These are phyloP conservation scores for Cremastobaeus sp. DNA, from an alignment of 2,888 invertebrate species.

Conservation along the genomic window DNA sequence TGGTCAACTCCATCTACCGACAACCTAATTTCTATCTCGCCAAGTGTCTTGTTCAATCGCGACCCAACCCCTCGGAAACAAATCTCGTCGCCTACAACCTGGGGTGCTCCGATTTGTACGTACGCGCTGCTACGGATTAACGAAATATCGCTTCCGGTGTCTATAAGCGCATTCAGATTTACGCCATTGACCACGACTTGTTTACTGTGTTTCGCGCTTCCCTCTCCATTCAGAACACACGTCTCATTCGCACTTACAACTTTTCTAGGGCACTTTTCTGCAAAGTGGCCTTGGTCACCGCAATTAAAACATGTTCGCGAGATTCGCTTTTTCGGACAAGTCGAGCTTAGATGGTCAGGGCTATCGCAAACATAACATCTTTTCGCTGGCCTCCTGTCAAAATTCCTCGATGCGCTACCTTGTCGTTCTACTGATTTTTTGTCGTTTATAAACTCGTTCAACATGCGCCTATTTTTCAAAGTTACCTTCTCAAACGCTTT, in stretches of 20 bases:
- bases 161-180: slow-evolving; percentile 7
- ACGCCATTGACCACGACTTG: neutral
- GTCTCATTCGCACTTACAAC: no score
- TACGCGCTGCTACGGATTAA: neutral
- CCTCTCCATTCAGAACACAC: no score
- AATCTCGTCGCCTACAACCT: neutral
- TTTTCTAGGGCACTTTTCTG: neutral
- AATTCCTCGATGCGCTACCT: no score
- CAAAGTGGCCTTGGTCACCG: slow-evolving; percentile 2
- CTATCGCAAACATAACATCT: slow-evolving; percentile 3
- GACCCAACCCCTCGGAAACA: neutral
- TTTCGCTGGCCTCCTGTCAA: slow-evolving; percentile 1
- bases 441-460: no score
- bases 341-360: neutral
- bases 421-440: neutral
- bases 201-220: neutral
- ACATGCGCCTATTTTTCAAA: neutral
- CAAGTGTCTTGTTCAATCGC: neutral
- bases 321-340: neutral
- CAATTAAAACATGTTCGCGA: slow-evolving; percentile 4
- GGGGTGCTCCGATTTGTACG: neutral
- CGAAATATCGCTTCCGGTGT: slow-evolving; percentile 1
- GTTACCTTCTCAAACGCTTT: neutral
- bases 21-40: neutral
- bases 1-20: neutral